Conservation (phyloP, 2,113 vertebrate species). For the Platysternon megacephalum region DNA sequence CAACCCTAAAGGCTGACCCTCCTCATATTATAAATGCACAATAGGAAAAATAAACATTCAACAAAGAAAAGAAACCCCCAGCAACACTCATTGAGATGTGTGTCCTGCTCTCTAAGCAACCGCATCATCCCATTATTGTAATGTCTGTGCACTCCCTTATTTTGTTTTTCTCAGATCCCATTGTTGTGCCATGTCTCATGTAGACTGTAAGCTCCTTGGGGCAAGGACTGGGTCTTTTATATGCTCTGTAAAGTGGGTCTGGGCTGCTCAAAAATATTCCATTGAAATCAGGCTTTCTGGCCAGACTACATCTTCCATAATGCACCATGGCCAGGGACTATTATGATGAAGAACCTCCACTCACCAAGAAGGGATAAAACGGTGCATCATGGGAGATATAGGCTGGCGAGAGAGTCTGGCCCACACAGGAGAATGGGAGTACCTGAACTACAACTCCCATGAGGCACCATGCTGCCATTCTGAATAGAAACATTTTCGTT, state of each 20-base stretch:
- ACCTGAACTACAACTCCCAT: no score
- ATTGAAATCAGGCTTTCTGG: not conserved
- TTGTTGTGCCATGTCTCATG: not conserved
- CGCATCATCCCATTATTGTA: not conserved
- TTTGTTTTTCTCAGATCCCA: not conserved
- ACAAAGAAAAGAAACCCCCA: not conserved
- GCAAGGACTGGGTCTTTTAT: not conserved
- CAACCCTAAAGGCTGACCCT: not conserved
- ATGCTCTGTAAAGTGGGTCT: not conserved
- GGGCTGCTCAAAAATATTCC: not conserved
- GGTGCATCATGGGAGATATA: not conserved
- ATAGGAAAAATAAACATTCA: not conserved
- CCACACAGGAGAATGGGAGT: not conserved
- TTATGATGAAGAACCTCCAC: not conserved
- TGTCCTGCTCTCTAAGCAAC: not conserved
- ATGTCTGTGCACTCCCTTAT: not conserved
- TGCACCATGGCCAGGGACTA: not conserved
- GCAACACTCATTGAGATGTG: not conserved
- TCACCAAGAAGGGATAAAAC: not conserved
- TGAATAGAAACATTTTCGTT: not conserved
- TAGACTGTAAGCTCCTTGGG: not conserved
- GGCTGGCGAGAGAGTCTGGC: not conserved
- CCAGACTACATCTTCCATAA: not conserved
- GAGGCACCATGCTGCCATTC: not conserved
- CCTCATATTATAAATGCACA: not conserved